Base-by-base conservation (phyloP, 1,140 invertebrate genomes). In the Hypsibius dujardini region DNA sequence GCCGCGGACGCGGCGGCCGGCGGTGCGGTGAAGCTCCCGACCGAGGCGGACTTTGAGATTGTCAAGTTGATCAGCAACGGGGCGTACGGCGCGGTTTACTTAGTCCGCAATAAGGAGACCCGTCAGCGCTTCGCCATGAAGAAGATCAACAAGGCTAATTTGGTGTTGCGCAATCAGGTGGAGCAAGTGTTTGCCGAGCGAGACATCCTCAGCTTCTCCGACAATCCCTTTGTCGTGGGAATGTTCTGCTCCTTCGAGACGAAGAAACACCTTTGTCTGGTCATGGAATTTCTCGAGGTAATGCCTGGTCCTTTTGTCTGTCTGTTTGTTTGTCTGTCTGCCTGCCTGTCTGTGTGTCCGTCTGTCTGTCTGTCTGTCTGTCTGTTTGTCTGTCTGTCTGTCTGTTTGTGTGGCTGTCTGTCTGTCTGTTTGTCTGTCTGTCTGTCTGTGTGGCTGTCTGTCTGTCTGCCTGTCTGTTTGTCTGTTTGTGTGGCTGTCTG, bases 171-270 rank as follows among this genome's bases (percentile, higher is more conserved):
- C 69, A 99, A 99, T 84, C 95, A 98, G 79, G 90, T 95, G 50
- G 93, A 97, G 76, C 93, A 97, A 81, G 95, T 96, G 14, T 99
- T 98, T 80, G 93, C 95, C 40, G 96, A 99, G 81, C 81, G 96
- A 74, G 96, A 99, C 78, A 99, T 99, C 74, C 87, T 99, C 79
- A 96, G 93, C 77, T 99, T 98, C 81, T 95, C 95, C 1, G 95
- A 99, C 80, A 99, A 99, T 85, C 96, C 96, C 45, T 99, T 98
- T 83, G 95, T 98, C 74, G 95, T 97, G 70, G 89, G 87, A 50
- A 96, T 99, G 90, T 96, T 94, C 79, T 98, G 95, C 80, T 96
- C 90, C 77, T 98, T 99, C 82, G 95, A 99, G 83, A 98, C 95
- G 2, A 88, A 88, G 87, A 86, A 92, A 87, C 92, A 98, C 81